Evolutionary conservation across 2,888 invertebrate genomes (phyloP), one percentile per base, ranked within the genome.

Genomic region (Rhagonycha fulva): DNA sequence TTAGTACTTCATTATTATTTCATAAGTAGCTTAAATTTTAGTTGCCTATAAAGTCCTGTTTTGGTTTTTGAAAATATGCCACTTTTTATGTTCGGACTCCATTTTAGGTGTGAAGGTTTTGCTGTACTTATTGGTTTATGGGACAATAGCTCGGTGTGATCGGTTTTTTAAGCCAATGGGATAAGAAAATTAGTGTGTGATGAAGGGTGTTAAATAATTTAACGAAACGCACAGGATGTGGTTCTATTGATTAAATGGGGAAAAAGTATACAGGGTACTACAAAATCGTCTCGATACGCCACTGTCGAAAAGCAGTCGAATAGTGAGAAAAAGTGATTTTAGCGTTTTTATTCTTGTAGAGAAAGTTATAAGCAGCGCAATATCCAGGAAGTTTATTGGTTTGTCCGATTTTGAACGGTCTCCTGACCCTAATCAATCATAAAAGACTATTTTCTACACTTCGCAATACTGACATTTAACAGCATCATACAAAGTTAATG

Each of bases 381-480:
- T 66, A 66, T 14, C 32, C 68, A 68, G 68, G 30, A 68, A 68
- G 30, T 72, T 12, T 68, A 66, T 61, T 47, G 7, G 47, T 68
- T 9, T 67, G 72, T 47, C 72, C 72, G 60, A 72, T 67, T 60
- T 60, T 60, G 14, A 68, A 19, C 19, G 60, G 66, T 67, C 66
- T 26, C 67, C 60, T 72, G 61, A 68, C 72, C 72, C 67, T 68
- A 72, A 72, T 72, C 68, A 68, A 72, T 68, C 60, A 68, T 60
- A 24, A 68, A 68, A 66, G 19, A 67, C 60, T 14, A 67, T 72
- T 72, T 68, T 68, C 68, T 68, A 62, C 72, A 72, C 72, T 61
- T 62, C 14, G 61, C 61, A 30, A 24, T 47, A 63, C 24, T 23
- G 68, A 60, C 72, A 32, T 66, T 71, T 30, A 67, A 68, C 72